phyloP scores from a whole-genome alignment of 1,140 invertebrate genomes.

The Lethrus apterus region DNA sequence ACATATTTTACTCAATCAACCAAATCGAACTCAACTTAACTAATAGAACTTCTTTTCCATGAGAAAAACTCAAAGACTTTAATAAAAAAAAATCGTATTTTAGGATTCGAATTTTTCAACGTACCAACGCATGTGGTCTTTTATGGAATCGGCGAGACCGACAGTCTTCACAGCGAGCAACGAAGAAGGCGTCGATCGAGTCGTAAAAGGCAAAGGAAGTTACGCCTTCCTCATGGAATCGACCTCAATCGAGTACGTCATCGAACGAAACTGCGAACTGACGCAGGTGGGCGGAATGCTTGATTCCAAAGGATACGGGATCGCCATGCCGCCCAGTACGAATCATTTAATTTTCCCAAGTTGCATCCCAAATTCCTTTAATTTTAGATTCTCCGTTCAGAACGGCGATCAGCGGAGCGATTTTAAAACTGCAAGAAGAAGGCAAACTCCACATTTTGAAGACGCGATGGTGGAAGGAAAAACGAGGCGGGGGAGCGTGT shows the following conservation, averaged over 20 bases:
- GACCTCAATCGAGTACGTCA: conserved; percentile 85
- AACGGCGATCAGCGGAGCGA: conserved; percentile 78
- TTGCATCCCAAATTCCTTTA: background rate
- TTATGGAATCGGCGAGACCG: conserved; percentile 81
- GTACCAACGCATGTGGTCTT: conserved; percentile 88
- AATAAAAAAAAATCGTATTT: conserved; percentile 21
- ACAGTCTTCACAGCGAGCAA: conserved; percentile 80
- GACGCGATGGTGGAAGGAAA: conserved; percentile 94
- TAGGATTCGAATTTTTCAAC: conserved; percentile 88
- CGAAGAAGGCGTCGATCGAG: conserved; percentile 77
- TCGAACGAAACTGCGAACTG: conserved; percentile 83
- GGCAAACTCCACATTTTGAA: conserved; percentile 86
- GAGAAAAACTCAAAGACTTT: background rate
- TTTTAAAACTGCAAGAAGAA: conserved; percentile 88
- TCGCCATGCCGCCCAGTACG: conserved; percentile 87
- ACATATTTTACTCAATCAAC: too few species aligned
- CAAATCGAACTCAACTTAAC: too few species aligned
- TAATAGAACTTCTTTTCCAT: too few species aligned
- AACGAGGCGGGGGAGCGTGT: conserved; percentile 74
- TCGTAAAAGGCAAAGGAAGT: conserved; percentile 73
- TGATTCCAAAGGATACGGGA: conserved; percentile 89
- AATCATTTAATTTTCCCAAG: conserved; percentile 15
- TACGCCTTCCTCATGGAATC: conserved; percentile 94
- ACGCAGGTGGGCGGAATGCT: conserved; percentile 84
- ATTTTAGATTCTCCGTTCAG: conserved; percentile 73